Base-by-base conservation (phyloP, 2,113 vertebrate genomes). In the Pao palembangensis region DNA sequence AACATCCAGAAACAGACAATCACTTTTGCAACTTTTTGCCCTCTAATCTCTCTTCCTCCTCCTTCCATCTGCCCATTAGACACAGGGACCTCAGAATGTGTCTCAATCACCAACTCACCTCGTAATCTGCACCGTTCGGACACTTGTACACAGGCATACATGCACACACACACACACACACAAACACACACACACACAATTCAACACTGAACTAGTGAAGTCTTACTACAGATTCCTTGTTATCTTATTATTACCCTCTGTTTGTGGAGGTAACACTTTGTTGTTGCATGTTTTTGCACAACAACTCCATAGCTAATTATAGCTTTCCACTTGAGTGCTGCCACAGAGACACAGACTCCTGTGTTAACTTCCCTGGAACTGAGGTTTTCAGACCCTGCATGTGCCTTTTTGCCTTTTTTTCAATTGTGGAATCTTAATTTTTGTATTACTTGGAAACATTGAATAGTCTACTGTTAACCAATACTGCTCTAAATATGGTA, bases 51-150 rank as follows among this genome's bases (percentile, higher is more conserved):
- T 23, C 21, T 23, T 23, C 2, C 21, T 23, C 21, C 21, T 23
- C 21, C 21, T 23, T 23, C 21, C 21, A 23, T 23, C 21, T 23
- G 21, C 21, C 21, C 3, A 2, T 23, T 23, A 23, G 21, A 23
- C 21, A 23, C 21, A 23, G 3, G 21, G 3, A 23, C 21, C 21
- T 23, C 21, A 23, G 21, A 23, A 23, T 23, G 21, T 23, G 21
- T 23, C 21, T 23, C 21, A 23, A 91, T 88, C 81, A 61, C 43
- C 13, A 25, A 51, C 69, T 74, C 14, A 67, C 61, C 79, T 80
- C 85, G 84, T 88, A 85, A 83, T 88, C 80, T 81, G 81, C 76
- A 73, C 77, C 12, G 60, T 70, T 64, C 59, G 83, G 78, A 82
- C 77, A 78, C 21, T 63, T 18, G 25, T 53, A 21, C 60, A 51